phyloP scores from a whole-genome alignment of 2,888 invertebrate genomes.

The Drosophila setosimentum region DNA sequence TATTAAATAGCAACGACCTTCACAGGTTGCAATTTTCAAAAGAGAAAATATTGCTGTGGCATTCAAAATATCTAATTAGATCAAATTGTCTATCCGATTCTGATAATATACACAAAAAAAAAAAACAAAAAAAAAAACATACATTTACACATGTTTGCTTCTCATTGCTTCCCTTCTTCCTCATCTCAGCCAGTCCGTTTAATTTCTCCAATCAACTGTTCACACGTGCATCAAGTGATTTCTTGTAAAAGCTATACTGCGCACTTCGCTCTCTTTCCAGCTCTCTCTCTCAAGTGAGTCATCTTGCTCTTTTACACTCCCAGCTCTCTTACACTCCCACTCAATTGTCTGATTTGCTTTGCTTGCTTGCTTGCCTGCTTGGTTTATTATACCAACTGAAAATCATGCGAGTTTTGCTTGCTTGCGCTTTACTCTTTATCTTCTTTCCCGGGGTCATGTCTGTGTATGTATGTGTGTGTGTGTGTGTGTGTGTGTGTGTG shows the following conservation, averaged over 20 bases:
- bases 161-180: background rate
- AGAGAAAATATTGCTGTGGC: background rate
- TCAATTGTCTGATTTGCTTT: conserved; percentile 22
- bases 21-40: conserved; percentile 16
- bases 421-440: conserved; percentile 24
- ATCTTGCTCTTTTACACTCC: conserved; percentile 43
- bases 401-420: conserved; percentile 76
- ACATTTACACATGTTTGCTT: conserved; percentile 1
- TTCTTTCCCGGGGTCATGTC: conserved; percentile 57
- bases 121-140: background rate
- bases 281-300: conserved; percentile 27
- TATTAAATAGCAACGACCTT: conserved; percentile 31
- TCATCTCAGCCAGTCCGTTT: conserved; percentile 7
- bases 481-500: conserved; percentile 3
- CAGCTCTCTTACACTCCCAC: conserved; percentile 48
- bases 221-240: conserved; percentile 49
- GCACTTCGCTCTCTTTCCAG: conserved; percentile 53
- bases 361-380: conserved; percentile 23
- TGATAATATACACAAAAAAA: conserved; percentile 6
- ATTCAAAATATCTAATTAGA: background rate
- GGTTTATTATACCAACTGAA: conserved; percentile 79
- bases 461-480: conserved; percentile 2
- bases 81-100: background rate
- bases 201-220: conserved; percentile 29
- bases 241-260: conserved; percentile 49